Base-by-base conservation (phyloP, 2,113 vertebrate species). In the Halichoerus grypus region DNA sequence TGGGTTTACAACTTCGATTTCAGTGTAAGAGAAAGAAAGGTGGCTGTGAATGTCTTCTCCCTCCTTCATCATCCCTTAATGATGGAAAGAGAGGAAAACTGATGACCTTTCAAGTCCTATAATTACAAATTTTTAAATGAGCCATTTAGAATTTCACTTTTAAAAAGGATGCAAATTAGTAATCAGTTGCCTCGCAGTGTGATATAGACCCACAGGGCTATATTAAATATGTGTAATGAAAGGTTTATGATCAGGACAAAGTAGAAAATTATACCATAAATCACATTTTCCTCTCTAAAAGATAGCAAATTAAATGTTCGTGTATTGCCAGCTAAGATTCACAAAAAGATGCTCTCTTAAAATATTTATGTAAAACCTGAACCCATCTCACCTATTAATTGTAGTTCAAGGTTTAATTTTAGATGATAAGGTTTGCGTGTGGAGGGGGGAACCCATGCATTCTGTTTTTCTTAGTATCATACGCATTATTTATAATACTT, bases 121-220 rank as follows among this genome's bases (percentile, higher is more conserved):
- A 92, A 96, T 95, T 94, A 93, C n/a, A 88, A 55, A 94, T 77
- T 97, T 97, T 87, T 84, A 84, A 96, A 90, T 95, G 69, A 94
- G 94, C 85, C 91, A 28, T 90, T 96, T 97, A 85, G n/a, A 95
- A 97, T 93, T 82, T 94, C 8, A 67, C 71, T 97, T 88, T 79
- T 80, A 91, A 46, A 46, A 46, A 91, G 67, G 88, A 86, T 91
- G 12, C 71, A 93, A 26, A 96, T 97, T 91, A 94, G 84, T 72
- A 79, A 91, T 88, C 53, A 83, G 13, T 94, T 95, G 84, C 39
- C 94, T 92, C 72, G 1, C 53, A 67, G 39, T 84, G 13, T 93
- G 55, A 67, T 61, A 22, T n/a, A 92, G 72, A 80, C 86, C 82
- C 82, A 88, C 0, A 15, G 83, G 93, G 63, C 91, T 82, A 63